These are phyloP conservation scores for Oxyruncus cristatus DNA, from an alignment of 2,113 vertebrate species.

Conservation along the genomic window DNA sequence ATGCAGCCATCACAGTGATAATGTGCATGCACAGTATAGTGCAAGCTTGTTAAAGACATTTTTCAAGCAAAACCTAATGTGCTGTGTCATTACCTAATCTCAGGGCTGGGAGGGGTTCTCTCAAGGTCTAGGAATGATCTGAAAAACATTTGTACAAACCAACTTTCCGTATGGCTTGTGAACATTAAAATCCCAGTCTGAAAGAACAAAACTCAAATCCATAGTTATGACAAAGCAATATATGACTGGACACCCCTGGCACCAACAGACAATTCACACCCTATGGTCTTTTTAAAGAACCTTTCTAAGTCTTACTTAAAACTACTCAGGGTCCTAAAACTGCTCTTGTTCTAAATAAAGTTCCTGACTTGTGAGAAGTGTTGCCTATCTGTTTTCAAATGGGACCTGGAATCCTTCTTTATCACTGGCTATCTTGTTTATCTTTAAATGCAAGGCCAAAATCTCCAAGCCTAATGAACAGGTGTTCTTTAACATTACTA, in stretches of 20 bases:
- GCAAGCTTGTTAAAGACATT: slow-evolving; percentile 5
- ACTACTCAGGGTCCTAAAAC: background rate
- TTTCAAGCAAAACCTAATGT: slow-evolving; percentile 21
- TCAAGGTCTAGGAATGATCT: slow-evolving; percentile 40
- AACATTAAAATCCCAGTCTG: background rate
- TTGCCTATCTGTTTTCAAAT: background rate
- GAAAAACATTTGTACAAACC: slow-evolving; percentile 46
- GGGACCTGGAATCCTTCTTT: background rate
- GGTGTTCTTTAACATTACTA: background rate
- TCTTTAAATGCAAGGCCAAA: background rate
- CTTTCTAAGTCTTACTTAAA: background rate
- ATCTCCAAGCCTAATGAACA: background rate
- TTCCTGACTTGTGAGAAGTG: background rate
- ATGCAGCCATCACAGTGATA: background rate
- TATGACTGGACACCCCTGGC: background rate
- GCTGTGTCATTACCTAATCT: slow-evolving; percentile 32
- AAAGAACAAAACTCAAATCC: background rate
- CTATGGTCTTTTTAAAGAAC: background rate
- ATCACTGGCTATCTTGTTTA: background rate
- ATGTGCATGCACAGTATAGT: background rate
- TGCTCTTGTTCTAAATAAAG: background rate
- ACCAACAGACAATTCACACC: background rate
- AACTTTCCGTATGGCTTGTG: background rate
- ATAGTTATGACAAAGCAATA: background rate
- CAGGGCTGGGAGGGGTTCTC: background rate